Base-by-base conservation (phyloP, 2,797 vertebrate genomes). In the Syncerus caffer region DNA sequence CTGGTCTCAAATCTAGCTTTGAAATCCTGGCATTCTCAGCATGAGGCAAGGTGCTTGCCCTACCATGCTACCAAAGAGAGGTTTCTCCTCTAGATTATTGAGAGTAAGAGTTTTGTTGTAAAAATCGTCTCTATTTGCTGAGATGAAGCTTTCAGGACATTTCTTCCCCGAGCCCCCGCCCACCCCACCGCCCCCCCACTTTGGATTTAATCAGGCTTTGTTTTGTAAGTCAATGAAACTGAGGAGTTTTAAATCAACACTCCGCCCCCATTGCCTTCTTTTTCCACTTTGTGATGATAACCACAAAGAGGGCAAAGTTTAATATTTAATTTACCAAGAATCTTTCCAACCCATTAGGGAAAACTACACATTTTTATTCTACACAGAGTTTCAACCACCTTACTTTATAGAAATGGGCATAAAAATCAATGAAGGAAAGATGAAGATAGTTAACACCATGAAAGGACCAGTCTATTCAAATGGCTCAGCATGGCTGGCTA, bases 321-420 rank as follows among this genome's bases (percentile, higher is more conserved):
- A 93, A 42, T 83, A 83, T 78, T 92, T 79, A 94, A 62, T 38
- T 93, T 85, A 51, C 45, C 38, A 86, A 80, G 51, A 85, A 23
- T 87, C 64, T 90, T 84, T 27, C 47, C 25, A 58, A n/a, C 31
- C n/a, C 84, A 67, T 79, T 85, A 67, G 62, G 92, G 88, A 62
- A 89, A 94, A 60, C 23, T 58, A 6, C 7, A 64, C 13, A 21
- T 34, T 95, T 57, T 84, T 14, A 53, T 94, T 84, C 34, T 60
- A 11, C 6, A n/a, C 17, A 51, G 34, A 84, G 58, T 19, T 90
- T 92, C 13, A 8, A 51, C 17, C 3, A 9, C 38, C 47, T 97
- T 86, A 74, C 92, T 93, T 93, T 89, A 55, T 9, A 93, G 84
- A 92, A 95, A 93, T 47, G 38, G n/a, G 80, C 38, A 45, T n/a